Percentiles rank a stretch among this genome's conserved stretches.
Evolutionary conservation across 1,140 invertebrate species (phyloP).

Genomic region (Papilio xuthus): DNA sequence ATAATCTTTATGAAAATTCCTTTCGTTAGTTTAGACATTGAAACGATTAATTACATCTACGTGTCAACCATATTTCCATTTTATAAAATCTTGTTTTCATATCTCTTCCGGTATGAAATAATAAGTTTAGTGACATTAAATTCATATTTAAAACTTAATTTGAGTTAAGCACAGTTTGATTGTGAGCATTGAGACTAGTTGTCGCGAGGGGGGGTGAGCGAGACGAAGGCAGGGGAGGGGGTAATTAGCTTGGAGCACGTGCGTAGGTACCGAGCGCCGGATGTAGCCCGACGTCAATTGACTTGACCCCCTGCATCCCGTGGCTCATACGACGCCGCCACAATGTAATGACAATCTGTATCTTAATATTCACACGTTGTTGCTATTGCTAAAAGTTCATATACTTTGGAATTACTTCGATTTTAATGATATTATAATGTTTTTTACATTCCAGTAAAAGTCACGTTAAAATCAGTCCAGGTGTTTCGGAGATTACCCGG

Average conservation of each 20-base stretch:
- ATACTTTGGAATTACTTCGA: no score
- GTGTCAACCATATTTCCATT: background rate
- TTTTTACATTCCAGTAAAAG: no score
- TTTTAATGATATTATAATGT: no score
- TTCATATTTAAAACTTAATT: background rate
- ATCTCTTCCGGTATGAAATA: background rate
- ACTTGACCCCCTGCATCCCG: conserved; percentile 76
- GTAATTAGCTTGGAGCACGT: conserved; percentile 65
- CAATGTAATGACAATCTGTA: background rate
- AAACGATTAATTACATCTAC: background rate
- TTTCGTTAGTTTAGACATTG: background rate
- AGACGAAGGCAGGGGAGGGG: background rate
- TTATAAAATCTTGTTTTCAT: background rate
- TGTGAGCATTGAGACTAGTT: background rate
- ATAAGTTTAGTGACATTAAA: background rate
- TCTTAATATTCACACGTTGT: conserved; percentile 4
- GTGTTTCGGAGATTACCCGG: no score
- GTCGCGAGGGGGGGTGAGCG: background rate
- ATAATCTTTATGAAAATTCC: background rate
- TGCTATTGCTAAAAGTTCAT: background rate
- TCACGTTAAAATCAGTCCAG: no score
- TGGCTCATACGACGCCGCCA: conserved; percentile 45
- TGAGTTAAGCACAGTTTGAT: background rate
- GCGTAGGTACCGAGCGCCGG: conserved; percentile 62
- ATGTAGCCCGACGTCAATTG: conserved; percentile 75